Evolutionary conservation across 2,888 invertebrate genomes (phyloP), one percentile per base, ranked within the genome.

Genomic region (Melitaea athalia): DNA sequence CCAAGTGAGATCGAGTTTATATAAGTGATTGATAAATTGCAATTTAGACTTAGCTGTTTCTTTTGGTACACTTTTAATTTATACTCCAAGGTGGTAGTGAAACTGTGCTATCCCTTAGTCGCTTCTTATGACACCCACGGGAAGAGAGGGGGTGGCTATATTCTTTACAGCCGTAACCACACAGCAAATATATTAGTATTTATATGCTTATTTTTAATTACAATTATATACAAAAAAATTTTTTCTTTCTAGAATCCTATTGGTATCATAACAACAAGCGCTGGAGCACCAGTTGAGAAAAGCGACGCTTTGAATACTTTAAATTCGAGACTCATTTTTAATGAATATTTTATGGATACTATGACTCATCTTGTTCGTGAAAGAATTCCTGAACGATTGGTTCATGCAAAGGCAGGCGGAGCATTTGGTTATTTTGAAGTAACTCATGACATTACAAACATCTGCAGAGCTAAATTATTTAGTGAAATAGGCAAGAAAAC

Each of bases 331-430:
- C 91, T 99, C 1, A 86, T 98, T 6, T 96, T 97, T 84, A 98
- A 98, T 86, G 94, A 95, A 74, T 94, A 95, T 61, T 95, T 95
- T 74, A 81, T 97, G 71, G 96, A 97, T 77, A 95, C 96, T 78
- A 85, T 96, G 71, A 93, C 96, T 0, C 96, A 97, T 82, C 97
- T 98, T 77, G 95, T 95, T 78, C 93, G 98, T 17, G 98, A 99
- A 86, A 94, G 98, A 66, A 98, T 98, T 76, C 98, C 98, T 0
- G 98, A 98, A 85, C 94, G 98, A 71, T 96, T 98, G 0, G 98
- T 98, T 0, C 98, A 98, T 83, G 98, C 98, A 0, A 98, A 98
- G 88, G 98, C 98, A 69, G 97, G 96, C 47, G 98, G 96, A 14
- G 97, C 97, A 3, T 97, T 96, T 83, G 97, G 96, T 0, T 96